Base-by-base conservation (phyloP, 2,797 vertebrate genomes). In the Buphagus erythrorhynchus region DNA sequence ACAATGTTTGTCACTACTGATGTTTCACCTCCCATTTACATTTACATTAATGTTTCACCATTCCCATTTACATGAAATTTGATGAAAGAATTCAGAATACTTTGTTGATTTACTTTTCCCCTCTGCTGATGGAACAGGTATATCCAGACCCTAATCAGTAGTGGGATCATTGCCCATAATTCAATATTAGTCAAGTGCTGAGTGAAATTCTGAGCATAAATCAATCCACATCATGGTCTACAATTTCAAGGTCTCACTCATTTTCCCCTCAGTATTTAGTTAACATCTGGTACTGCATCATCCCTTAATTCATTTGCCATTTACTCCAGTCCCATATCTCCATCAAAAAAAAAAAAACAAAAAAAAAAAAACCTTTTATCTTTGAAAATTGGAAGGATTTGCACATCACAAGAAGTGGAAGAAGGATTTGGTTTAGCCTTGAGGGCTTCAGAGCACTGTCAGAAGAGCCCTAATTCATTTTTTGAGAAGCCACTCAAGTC, bases 401-500 rank as follows among this genome's bases (percentile, higher is more conserved):
- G 55, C 36, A 71, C 57, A 49, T 71, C 43, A 66, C 26, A 77
- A 94, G 72, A 87, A 82, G 55, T 15, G 16, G 40, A 77, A 66
- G 71, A 69, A 89, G 45, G 66, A 68, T 87, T 58, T 77, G 15
- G 68, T 79, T 90, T 79, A 77, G 57, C 40, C 62, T 40, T 35
- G 72, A 82, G 52, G 63, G 36, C 62, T 94, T 90, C 83, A 75
- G 40, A 96, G 46, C 29, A 71, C 28, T 82, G 31, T n/a, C 67
- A 95, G 75, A 95, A 94, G 61, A 94, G 73, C 73, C 46, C 31
- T 86, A 89, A 93, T 80, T 75, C 43, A 45, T 40, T 81, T 84
- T 29, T 88, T 45, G 78, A 96, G 89, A 92, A 95, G 86, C 78
- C 91, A 85, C 52, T 95, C 36, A 80, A 58, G 51, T 65, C 61